Percentiles rank a stretch among this genome's conserved stretches.
phyloP scores from a whole-genome alignment of 2,113 vertebrate species.

The Tragelaphus buxtoni region DNA sequence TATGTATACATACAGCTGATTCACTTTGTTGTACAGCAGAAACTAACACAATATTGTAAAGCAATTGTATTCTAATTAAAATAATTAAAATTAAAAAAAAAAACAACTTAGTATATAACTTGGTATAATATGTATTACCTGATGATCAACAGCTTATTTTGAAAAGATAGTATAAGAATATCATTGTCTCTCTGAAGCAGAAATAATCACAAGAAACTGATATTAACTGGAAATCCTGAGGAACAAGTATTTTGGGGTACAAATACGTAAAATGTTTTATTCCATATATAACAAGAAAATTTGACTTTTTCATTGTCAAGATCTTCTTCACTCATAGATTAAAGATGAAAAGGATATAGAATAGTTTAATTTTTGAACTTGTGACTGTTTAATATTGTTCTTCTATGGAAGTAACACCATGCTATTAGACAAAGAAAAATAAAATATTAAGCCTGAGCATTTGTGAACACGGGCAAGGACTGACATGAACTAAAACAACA shows the following conservation, averaged over 20 bases:
- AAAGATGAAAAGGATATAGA: background rate
- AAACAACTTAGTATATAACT: no score
- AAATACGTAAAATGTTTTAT: conserved; percentile 9
- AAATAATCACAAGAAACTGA: background rate
- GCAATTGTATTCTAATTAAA: background rate
- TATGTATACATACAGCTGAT: background rate
- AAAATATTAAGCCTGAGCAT: background rate
- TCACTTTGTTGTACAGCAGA: background rate
- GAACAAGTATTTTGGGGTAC: background rate
- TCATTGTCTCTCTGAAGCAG: background rate
- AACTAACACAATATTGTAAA: background rate
- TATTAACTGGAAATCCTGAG: background rate
- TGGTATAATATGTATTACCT: no score
- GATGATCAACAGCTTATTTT: no score
- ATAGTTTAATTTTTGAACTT: background rate
- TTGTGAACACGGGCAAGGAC: background rate
- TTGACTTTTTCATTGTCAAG: background rate
- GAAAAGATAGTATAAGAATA: no score
- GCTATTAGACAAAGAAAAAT: background rate
- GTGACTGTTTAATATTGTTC: background rate
- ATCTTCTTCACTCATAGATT: background rate
- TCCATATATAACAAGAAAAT: background rate
- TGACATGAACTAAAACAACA: background rate
- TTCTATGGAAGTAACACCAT: background rate
- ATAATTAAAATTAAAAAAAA: background rate